Evolutionary conservation across 2,888 invertebrate genomes (phyloP), one percentile per base, ranked within the genome.

Genomic region (Epinotia demarniana): DNA sequence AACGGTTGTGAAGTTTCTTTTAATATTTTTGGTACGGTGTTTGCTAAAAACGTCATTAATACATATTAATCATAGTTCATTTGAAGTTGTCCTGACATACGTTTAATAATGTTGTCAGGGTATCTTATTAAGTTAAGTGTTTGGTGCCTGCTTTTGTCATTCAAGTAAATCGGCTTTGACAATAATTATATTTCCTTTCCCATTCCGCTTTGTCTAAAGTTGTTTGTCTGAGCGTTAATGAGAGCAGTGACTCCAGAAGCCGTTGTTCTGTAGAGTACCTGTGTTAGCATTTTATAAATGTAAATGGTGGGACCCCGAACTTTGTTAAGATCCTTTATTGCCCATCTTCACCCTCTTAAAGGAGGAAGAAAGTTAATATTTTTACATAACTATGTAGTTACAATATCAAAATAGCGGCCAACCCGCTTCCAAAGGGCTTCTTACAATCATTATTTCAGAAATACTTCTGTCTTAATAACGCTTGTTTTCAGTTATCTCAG

Each of bases 191-290:
- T 61, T 66, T 76, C 76, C 75, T 77, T 75, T 57, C 62, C 39
- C 63, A 70, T 67, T 72, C 55, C 46, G 27, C 75, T 77, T 67
- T 66, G 77, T 74, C 61, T 75, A 66, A 69, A 76, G 71, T 75
- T 78, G 57, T 72, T 75, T 75, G 73, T 39, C 55, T 68, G 49
- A 19, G 46, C 74, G 60, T 68, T 78, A 76, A 77, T 62, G 72
- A 75, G 78, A 77, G 70, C 77, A 74, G 64, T n/a, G 73, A 76
- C 74, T 75, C 73, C 27, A 60, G 58, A 19, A 72, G 78, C 77
- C 78, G 71, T 71, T 74, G 79, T 77, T 72, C 77, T 71, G 46
- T 71, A 67, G 72, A 77, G 39, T 66, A 53, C 16, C n/a, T 13
- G 53, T 61, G 61, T 58, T 75, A 74, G 74, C 72, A 74, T 71